Conservation (phyloP, 2,888 invertebrate species). For the Tethea ocularis region DNA sequence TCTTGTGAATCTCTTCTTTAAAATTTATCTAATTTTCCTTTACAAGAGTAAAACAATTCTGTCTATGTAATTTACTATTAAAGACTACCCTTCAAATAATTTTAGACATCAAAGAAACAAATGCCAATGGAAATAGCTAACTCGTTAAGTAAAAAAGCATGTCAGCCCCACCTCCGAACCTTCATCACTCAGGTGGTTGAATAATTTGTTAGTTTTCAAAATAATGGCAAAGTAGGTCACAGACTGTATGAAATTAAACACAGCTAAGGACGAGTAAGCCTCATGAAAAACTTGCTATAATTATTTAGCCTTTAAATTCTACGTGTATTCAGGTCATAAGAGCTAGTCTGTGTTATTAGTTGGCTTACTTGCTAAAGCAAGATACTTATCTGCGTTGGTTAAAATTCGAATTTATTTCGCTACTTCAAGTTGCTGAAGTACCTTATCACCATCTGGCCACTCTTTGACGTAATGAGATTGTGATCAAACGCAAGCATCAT, state of each 20-base stretch:
- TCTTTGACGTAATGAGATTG: too few species aligned
- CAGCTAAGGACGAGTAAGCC: neutral
- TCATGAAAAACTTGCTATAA: slow-evolving; percentile 1
- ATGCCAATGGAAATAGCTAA: slow-evolving; percentile 10
- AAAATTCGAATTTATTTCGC: too few species aligned
- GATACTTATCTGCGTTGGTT: too few species aligned
- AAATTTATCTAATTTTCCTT: too few species aligned
- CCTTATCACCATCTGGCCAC: too few species aligned
- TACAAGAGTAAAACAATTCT: too few species aligned
- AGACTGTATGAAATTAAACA: slow-evolving; percentile 6
- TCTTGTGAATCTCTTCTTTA: too few species aligned
- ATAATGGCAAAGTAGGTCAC: slow-evolving; percentile 27
- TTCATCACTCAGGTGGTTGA: slow-evolving; percentile 25
- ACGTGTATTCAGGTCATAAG: neutral
- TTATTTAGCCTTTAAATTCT: neutral
- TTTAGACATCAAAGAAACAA: neutral
- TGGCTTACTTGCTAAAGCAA: too few species aligned
- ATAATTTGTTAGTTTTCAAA: slow-evolving; percentile 28
- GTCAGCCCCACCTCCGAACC: slow-evolving; percentile 25
- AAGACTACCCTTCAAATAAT: too few species aligned
- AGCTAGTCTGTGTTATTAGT: neutral
- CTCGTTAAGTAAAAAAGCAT: slow-evolving; percentile 27
- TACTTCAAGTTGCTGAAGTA: too few species aligned
- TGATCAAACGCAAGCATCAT: too few species aligned
- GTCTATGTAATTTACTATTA: too few species aligned